Percentiles rank a stretch among this genome's conserved stretches.
These are phyloP conservation scores for Urosaurus nigricauda DNA, from an alignment of 2,797 vertebrate species.

Conservation along the genomic window DNA sequence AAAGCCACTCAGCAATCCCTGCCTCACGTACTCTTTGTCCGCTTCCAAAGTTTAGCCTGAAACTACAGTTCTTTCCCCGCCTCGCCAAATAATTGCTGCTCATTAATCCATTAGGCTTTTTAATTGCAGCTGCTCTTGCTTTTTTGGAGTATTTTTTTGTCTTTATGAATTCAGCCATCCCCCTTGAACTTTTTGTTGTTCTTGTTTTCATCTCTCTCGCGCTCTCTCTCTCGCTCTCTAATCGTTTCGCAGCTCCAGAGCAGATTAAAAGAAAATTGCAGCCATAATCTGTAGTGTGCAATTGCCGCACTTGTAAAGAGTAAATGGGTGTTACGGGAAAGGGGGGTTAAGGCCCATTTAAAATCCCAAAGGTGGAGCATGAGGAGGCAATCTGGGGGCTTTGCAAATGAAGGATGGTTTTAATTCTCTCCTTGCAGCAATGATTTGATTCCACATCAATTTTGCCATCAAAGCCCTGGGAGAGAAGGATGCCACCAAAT, in stretches of 20 bases:
- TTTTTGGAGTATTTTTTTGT: slow-evolving; percentile 44
- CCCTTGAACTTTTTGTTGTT: slow-evolving; percentile 52
- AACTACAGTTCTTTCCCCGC: slow-evolving; percentile 43
- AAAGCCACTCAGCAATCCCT: not conserved
- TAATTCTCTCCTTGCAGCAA: slow-evolving; percentile 87
- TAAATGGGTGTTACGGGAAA: slow-evolving; percentile 78
- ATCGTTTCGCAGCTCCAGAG: slow-evolving; percentile 78
- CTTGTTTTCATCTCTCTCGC: not conserved
- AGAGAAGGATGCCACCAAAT: slow-evolving; percentile 76
- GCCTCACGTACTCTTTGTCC: not conserved
- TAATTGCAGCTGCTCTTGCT: slow-evolving; percentile 68
- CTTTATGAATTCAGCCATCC: slow-evolving; percentile 72
- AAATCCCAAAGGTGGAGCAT: slow-evolving; percentile 84
- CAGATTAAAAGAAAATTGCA: slow-evolving; percentile 86
- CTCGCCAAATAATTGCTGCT: slow-evolving; percentile 49
- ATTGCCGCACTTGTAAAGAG: slow-evolving; percentile 81
- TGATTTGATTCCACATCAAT: slow-evolving; percentile 88
- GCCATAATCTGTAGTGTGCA: slow-evolving; percentile 82
- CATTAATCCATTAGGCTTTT: slow-evolving; percentile 65
- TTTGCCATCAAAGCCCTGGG: slow-evolving; percentile 84
- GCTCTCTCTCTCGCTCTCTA: slow-evolving; percentile 31
- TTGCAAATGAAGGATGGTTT: slow-evolving; percentile 88
- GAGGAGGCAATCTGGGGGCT: slow-evolving; percentile 81
- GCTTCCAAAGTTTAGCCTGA: slow-evolving; percentile 9
- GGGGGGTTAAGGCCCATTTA: slow-evolving; percentile 70